Conservation (phyloP, 2,888 invertebrate species). For the Syritta pipiens region DNA sequence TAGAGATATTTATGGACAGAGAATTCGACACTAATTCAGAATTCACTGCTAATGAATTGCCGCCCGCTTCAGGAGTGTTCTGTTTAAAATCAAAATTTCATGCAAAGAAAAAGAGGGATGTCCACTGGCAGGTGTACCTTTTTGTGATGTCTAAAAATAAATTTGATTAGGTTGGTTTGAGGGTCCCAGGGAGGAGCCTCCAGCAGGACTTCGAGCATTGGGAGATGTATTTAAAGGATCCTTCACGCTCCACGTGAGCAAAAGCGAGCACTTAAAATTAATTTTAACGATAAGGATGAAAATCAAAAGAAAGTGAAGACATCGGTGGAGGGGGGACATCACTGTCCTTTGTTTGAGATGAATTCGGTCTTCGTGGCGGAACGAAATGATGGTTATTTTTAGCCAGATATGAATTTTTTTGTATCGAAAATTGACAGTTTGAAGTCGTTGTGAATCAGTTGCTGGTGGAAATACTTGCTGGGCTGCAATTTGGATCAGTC, state of each 20-base stretch:
- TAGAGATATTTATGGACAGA: conserved; percentile 1
- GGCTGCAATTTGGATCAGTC: no score
- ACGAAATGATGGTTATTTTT: no score
- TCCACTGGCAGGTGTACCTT: not conserved
- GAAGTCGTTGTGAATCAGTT: no score
- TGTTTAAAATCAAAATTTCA: conserved; percentile 24
- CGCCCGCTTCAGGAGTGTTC: not conserved
- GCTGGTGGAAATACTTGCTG: no score
- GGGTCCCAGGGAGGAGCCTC: no score
- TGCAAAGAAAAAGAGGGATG: not conserved
- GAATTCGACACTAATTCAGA: not conserved
- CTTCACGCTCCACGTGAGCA: not conserved
- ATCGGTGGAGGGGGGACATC: no score
- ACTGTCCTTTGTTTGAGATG: no score
- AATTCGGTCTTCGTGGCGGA: no score
- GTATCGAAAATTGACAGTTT: no score
- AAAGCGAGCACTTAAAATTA: conserved; percentile 15
- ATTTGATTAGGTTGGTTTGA: not conserved
- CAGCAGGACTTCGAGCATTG: not conserved
- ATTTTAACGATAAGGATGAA: conserved; percentile 22
- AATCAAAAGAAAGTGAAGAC: conserved; percentile 9
- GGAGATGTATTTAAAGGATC: not conserved
- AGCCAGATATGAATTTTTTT: no score
- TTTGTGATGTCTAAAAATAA: conserved; percentile 6
- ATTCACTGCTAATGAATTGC: not conserved